phyloP scores from a whole-genome alignment of 2,888 invertebrate genomes.

The Tortricodes alternella region DNA sequence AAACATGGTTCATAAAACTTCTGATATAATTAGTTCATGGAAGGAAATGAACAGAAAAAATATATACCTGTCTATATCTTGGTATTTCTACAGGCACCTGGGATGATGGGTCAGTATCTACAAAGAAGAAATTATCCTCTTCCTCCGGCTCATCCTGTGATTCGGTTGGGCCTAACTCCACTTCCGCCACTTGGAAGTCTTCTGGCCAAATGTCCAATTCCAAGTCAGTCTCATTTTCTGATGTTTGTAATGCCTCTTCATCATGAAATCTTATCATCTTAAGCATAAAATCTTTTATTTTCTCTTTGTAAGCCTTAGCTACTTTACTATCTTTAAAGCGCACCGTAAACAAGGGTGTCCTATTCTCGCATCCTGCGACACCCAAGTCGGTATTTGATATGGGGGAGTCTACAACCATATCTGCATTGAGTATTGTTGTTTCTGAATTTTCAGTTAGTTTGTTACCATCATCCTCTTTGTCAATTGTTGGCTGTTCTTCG shows the following conservation, averaged over 20 bases:
- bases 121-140: slow-evolving; percentile 66
- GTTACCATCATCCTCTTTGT: slow-evolving; percentile 39
- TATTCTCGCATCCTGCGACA: slow-evolving; percentile 68
- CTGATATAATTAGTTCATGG: neutral
- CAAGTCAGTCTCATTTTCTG: slow-evolving; percentile 62
- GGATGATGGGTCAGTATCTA: slow-evolving; percentile 64
- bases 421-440: slow-evolving; percentile 60
- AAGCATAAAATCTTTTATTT: slow-evolving; percentile 74
- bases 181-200: slow-evolving; percentile 52
- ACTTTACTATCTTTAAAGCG: slow-evolving; percentile 69
- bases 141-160: slow-evolving; percentile 36
- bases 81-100: slow-evolving; percentile 53
- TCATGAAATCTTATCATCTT: slow-evolving; percentile 64
- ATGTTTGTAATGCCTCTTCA: slow-evolving; percentile 42
- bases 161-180: slow-evolving; percentile 26
- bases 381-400: slow-evolving; percentile 58
- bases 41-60: neutral
- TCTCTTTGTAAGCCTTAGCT: slow-evolving; percentile 69
- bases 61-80: slow-evolving; percentile 62
- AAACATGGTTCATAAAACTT: too few species aligned
- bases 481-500: slow-evolving; percentile 33
- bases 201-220: slow-evolving; percentile 72
- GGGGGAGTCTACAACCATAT: slow-evolving; percentile 65
- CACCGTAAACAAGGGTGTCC: slow-evolving; percentile 68
- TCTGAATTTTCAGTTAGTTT: slow-evolving; percentile 43